These are phyloP conservation scores for Schlechtendalia chinensis DNA, from an alignment of 1,140 invertebrate species.

Conservation along the genomic window DNA sequence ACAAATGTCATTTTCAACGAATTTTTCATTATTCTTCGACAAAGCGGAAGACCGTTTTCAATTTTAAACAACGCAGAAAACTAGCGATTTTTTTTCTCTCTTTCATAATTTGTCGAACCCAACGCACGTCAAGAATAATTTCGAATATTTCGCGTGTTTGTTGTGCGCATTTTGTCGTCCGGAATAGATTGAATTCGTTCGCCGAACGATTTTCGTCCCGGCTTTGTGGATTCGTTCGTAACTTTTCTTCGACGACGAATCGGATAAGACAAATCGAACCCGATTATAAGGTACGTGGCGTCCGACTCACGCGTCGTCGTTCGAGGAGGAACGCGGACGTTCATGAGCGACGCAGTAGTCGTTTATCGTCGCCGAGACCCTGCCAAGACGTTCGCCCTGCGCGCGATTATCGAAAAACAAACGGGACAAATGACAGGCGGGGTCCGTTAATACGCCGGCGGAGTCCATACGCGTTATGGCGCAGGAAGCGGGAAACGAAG, in stretches of 20 bases:
- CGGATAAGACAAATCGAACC: background rate
- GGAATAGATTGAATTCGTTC: too few relatives aligned
- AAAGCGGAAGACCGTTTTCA: too few relatives aligned
- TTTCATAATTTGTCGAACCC: too few relatives aligned
- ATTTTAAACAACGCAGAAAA: too few relatives aligned
- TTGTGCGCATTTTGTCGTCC: too few relatives aligned
- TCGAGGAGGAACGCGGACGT: background rate
- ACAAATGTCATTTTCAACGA: too few relatives aligned
- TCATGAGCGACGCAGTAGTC: background rate
- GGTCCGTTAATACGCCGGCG: conserved; percentile 4
- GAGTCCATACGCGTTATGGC: background rate
- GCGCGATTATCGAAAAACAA: conserved; percentile 29
- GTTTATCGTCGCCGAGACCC: conserved; percentile 21
- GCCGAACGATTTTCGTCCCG: too few relatives aligned
- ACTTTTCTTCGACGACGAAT: background rate
- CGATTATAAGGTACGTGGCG: background rate
- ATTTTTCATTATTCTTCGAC: too few relatives aligned
- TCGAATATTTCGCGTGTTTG: too few relatives aligned
- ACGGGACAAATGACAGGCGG: conserved; percentile 3
- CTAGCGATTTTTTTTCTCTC: too few relatives aligned
- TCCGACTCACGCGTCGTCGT: background rate
- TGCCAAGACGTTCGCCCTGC: background rate
- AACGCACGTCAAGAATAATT: too few relatives aligned
- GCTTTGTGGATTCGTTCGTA: too few relatives aligned
- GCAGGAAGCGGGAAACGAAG: background rate